Evolutionary conservation across 2,113 vertebrate species (phyloP).

Genomic region (Gobius niger): DNA sequence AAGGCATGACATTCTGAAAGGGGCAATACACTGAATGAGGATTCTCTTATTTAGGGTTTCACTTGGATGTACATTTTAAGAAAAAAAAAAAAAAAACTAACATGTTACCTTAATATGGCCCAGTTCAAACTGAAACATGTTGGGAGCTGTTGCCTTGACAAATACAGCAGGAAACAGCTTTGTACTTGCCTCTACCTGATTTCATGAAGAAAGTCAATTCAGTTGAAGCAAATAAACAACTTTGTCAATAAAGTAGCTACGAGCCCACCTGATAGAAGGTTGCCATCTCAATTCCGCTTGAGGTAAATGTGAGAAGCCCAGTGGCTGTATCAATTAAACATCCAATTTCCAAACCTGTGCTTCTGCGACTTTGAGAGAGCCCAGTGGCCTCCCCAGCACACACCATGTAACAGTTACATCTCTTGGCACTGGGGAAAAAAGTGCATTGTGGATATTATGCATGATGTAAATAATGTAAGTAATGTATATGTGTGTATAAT

Average conservation of each 20-base stretch:
- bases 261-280: constrained; percentile 86
- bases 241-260: not conserved
- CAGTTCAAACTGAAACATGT: constrained; percentile 93
- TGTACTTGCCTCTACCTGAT: constrained; percentile 90
- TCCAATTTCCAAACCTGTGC: constrained; percentile 88
- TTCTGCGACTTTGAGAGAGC: constrained; percentile 87
- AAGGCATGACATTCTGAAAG: constrained; percentile 87
- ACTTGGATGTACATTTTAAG: too few relatives aligned
- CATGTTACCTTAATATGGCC: constrained; percentile 86
- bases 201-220: not conserved
- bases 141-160: constrained; percentile 88
- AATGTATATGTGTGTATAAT: not conserved
- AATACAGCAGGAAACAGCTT: constrained; percentile 95
- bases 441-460: not conserved
- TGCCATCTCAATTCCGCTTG: constrained; percentile 89
- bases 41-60: too few relatives aligned
- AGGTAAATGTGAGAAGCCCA: constrained; percentile 90
- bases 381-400: constrained; percentile 90
- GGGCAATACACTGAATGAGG: not conserved
- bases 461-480: not conserved
- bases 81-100: too few relatives aligned
- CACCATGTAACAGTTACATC: constrained; percentile 94
- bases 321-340: constrained; percentile 88
- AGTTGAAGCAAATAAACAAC: not conserved
- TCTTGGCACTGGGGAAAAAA: constrained; percentile 82